Percentiles rank a stretch among this genome's conserved stretches.
phyloP scores from a whole-genome alignment of 2,797 vertebrate species.

The Myripristis jacobus region DNA sequence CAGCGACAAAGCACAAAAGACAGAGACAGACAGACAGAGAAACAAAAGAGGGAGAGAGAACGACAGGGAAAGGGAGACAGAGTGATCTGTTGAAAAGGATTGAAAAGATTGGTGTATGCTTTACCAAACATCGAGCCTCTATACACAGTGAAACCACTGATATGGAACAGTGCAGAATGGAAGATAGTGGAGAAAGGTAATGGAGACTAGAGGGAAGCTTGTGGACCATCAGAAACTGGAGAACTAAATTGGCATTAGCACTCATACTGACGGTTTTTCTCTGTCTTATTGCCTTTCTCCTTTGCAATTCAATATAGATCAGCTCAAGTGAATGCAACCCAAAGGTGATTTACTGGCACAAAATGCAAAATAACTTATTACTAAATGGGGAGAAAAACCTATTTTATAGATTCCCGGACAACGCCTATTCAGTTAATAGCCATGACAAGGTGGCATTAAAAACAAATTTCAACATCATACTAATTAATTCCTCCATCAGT shows the following conservation, averaged over 20 bases:
- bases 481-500: neutral
- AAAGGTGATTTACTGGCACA: slow-evolving; percentile 42
- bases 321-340: slow-evolving; percentile 42
- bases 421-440: neutral
- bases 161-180: slow-evolving; percentile 44
- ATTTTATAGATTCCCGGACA: too few species aligned
- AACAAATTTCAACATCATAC: neutral
- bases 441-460: neutral
- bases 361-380: slow-evolving; percentile 7
- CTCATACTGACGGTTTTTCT: slow-evolving; percentile 32
- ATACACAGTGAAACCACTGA: slow-evolving; percentile 31
- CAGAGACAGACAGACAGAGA: neutral
- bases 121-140: slow-evolving; percentile 17
- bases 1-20: slow-evolving; percentile 2
- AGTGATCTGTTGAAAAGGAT: slow-evolving; percentile 26
- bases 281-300: slow-evolving; percentile 24
- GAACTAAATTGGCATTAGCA: slow-evolving; percentile 54
- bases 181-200: slow-evolving; percentile 39
- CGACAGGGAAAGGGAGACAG: slow-evolving; percentile 13
- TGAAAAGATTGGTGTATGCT: slow-evolving; percentile 15
- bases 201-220: slow-evolving; percentile 37
- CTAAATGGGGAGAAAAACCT: slow-evolving; percentile 6
- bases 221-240: slow-evolving; percentile 39
- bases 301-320: slow-evolving; percentile 42
- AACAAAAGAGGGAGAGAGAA: neutral